Base-by-base conservation (phyloP, 1,140 invertebrate genomes). In the Zaprionus nigranus region DNA sequence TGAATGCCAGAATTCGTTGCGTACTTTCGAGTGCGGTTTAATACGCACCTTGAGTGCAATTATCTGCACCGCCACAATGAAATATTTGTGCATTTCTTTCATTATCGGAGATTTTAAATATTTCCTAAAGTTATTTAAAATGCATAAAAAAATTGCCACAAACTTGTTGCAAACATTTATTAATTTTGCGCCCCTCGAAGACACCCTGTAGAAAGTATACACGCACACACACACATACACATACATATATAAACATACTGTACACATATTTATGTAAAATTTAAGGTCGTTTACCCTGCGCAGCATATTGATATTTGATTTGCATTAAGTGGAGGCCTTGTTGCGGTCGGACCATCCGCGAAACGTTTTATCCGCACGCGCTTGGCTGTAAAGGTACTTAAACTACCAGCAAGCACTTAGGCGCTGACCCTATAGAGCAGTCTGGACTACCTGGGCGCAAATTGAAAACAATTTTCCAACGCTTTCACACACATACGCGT, bases 391-490 rank as follows among this genome's bases (percentile, higher is more conserved):
- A 40, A n/a, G 28, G 56, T 46, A 30, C 62, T 54, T 53, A 53
- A 62, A 62, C 54, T 61, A 49, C 65, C 57, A 1, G 6, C 1
- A 43, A 38, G 57, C 36, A 62, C 30, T 61, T 34, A 53, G 30
- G 15, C 40, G 30, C 38, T 54, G 40, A 12, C 24, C 40, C 13
- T 22, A 24, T 60, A 3, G 22, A 24, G 15, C 28, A 15, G 20
- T 7, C 46, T 24, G 36, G 56, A n/a, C 58, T 66, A 70, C 72
- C 67, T 75, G 68, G 68, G 54, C 68, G 53, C 62, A 76, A 86
- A 82, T 87, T 79, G 76, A 78, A 87, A 81, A 71, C 70, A 73
- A 75, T 66, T 78, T 82, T 74, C 75, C 65, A 60, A 58, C 61
- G 57, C 60, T 85, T 79, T 60, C 54, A 73, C 26, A 68, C 69